phyloP scores from a whole-genome alignment of 2,797 vertebrate species.

The Mus caroli region DNA sequence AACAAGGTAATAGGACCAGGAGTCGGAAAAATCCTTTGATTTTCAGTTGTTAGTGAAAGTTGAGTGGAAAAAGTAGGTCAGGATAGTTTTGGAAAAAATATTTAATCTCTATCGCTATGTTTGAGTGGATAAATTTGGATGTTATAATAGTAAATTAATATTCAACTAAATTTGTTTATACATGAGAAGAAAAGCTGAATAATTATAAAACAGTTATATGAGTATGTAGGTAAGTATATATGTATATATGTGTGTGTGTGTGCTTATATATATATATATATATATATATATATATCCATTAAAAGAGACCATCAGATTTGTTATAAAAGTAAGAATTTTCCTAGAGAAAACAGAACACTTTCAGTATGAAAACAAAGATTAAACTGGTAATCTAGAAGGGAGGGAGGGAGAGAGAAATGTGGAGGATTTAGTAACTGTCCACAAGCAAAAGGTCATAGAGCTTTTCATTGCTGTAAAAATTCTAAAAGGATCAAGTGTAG shows the following conservation, averaged over 20 bases:
- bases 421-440: neutral
- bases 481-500: neutral
- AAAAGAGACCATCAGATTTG: neutral
- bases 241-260: neutral
- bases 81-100: neutral
- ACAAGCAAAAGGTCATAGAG: neutral
- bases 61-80: too few species aligned
- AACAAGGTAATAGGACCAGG: neutral
- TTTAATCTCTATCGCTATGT: neutral
- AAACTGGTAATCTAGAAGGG: neutral
- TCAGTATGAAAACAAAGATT: neutral
- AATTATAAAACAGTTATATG: neutral
- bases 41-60: neutral
- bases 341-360: neutral
- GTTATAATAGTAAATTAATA: neutral
- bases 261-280: neutral
- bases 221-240: rapidly evolving
- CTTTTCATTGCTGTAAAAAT: neutral
- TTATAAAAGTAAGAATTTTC: too few species aligned
- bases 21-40: neutral
- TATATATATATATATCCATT: neutral
- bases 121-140: neutral
- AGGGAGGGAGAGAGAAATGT: too few species aligned
- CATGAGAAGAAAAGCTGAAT: too few species aligned
- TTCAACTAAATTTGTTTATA: neutral